A percentile compares a stretch with the other conserved stretches of the same genome.
Conservation (phyloP, 2,797 vertebrate genomes). For the Fundulus diaphanus region DNA sequence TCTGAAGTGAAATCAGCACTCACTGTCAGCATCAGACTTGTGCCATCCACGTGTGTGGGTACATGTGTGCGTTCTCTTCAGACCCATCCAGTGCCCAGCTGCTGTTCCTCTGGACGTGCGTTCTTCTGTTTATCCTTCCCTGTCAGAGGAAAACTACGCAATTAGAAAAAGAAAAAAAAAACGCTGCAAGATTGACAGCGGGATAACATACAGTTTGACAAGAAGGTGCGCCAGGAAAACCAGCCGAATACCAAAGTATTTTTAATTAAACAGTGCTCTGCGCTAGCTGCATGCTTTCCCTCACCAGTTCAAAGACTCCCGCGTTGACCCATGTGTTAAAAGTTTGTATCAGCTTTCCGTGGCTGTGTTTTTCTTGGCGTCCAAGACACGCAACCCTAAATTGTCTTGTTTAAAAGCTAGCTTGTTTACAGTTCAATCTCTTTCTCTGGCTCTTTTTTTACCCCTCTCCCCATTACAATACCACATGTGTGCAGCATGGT, state of each 20-base stretch:
- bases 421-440: slow-evolving; percentile 84
- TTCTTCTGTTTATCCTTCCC: slow-evolving; percentile 41
- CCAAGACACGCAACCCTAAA: slow-evolving; percentile 74
- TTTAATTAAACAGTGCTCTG: slow-evolving; percentile 84
- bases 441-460: slow-evolving; percentile 34
- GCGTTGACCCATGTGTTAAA: slow-evolving; percentile 85
- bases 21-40: background rate
- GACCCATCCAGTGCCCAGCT: slow-evolving; percentile 51
- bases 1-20: background rate
- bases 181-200: slow-evolving; percentile 74
- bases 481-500: slow-evolving; percentile 75
- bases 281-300: slow-evolving; percentile 58
- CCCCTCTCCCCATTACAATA: slow-evolving; percentile 35
- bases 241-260: slow-evolving; percentile 78
- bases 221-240: slow-evolving; percentile 71
- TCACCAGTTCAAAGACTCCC: slow-evolving; percentile 78
- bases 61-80: slow-evolving; percentile 26
- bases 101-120: slow-evolving; percentile 49
- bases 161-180: slow-evolving; percentile 75
- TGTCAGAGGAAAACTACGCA: slow-evolving; percentile 73
- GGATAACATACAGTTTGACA: slow-evolving; percentile 80
- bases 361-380: slow-evolving; percentile 85
- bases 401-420: slow-evolving; percentile 86
- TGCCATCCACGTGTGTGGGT: background rate
- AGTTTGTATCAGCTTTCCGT: slow-evolving; percentile 85